Base-by-base conservation (phyloP, 2,888 invertebrate species). In the Drosophila atripex region DNA sequence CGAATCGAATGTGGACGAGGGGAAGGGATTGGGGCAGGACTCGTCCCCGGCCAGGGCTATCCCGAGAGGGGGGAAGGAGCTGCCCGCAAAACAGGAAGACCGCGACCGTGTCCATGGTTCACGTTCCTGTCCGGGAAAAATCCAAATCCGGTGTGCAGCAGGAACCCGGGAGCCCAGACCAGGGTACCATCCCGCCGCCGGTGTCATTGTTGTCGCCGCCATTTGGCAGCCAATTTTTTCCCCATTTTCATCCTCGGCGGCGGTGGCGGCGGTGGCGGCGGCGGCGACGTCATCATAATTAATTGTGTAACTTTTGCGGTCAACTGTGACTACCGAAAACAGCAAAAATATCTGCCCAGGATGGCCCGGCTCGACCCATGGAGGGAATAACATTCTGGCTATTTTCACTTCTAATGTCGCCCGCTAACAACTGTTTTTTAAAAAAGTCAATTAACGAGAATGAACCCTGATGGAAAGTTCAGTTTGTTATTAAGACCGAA, bases 281-380 rank as follows among this genome's bases (percentile, higher is more conserved):
- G 39, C 41, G 55, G 52, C 79, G 73, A 65, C 77, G 65, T 78
- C 65, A 54, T 57, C 68, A 80, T 88, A 88, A 82, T 86, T 88
- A 82, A 88, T 82, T 82, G 86, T 71, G 52, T 50, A 59, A 78
- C 60, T 78, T 85, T 53, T 73, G 80, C 56, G 88, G 88, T 72
- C 86, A 76, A 61, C 71, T 45, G 47, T 53, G 63, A 43, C 68
- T 43, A 52, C 35, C 46, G 9, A n/a, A 14, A 32, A 46, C n/a
- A 9, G 8, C 9, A 1, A 61, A 46, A 38, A 35, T 14, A 3
- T 39, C 16, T 1, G 3, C 2, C 9, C 18, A 41, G 18, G 18
- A 16, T 41, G 14, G 16, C 39, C 39, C 9, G 16, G 39, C 9
- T 35, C n/a, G 6, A 35, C 7, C 35, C 35, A 5, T 7, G 35